These are phyloP conservation scores for Silurus aristotelis DNA, from an alignment of 2,797 vertebrate genomes.

Conservation along the genomic window DNA sequence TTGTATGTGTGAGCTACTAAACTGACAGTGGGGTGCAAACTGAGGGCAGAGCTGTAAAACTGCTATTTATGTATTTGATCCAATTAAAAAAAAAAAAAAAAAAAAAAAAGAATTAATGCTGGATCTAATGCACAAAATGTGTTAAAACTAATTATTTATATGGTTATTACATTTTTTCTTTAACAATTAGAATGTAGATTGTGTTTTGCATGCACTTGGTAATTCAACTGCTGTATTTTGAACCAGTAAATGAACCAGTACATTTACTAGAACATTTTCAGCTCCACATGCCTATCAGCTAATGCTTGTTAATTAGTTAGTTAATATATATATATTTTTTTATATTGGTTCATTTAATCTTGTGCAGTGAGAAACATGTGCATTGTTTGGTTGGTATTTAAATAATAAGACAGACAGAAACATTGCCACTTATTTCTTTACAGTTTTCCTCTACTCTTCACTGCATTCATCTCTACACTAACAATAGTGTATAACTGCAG, in stretches of 20 bases:
- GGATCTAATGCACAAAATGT: constrained; percentile 10
- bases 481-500: constrained; percentile 47
- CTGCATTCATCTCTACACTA: constrained; percentile 47
- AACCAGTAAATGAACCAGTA: background rate
- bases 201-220: constrained; percentile 9
- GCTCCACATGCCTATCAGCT: background rate
- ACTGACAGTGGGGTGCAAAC: background rate
- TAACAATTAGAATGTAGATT: background rate
- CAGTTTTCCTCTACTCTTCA: constrained; percentile 38
- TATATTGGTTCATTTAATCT: background rate
- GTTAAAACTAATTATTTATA: constrained; percentile 7
- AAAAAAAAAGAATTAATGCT: background rate
- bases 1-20: background rate
- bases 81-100: background rate
- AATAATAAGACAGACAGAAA: background rate
- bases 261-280: background rate
- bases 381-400: background rate
- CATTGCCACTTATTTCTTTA: constrained; percentile 12
- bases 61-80: background rate
- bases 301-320: background rate
- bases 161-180: background rate
- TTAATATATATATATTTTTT: background rate
- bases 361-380: constrained; percentile 38
- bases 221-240: background rate
- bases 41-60: background rate